Evolutionary conservation across 53 echinoderm and acorn worm genomes (phyloP), one percentile per base, ranked within the genome.

Genomic region (Arbacia lixula): DNA sequence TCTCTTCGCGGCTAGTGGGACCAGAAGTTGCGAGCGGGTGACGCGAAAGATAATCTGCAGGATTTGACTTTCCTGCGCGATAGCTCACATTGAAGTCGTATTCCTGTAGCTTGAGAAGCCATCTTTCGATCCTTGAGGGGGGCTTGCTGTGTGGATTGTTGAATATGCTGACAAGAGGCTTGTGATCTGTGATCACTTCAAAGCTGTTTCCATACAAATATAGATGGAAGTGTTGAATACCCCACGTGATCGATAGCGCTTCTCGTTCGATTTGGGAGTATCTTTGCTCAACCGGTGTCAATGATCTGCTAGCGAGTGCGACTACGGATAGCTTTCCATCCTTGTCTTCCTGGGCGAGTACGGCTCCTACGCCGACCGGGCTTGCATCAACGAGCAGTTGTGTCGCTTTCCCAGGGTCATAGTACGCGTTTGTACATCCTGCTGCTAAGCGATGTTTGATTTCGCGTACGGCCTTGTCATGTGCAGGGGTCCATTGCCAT

Each of bases 31-130:
- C 6, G 24, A 56, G 68, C 1, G 87, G 85, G 53, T 93, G 90
- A 8, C 93, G 90, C 21, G 88, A 90, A 25, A 93, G 39, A 36
- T 90, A 90, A 62, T 93, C 90, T 21, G 93, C 90, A 9, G 93
- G 93, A 38, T 93, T 72, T 32, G 27, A n/a, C 28, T 57, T 60
- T 17, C 90, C 93, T 22, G 80, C 80, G 31, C 82, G 55, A 79
- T 88, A 81, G 8, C 36, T 12, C n/a, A 87, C 87, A 19, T 20
- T 28, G 68, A 90, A 84, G 53, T 86, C 78, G 41, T 85, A 94
- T 28, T 16, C 75, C 52, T 91, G 85, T n/a, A 94, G 76, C 12
- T 83, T 83, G 31, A 94, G 30, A 6, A 77, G 24, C 93, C 90
- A 93, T 56, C 83, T 28, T 34, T 87, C 88, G 26, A 85, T 93